Evolutionary conservation across 2,888 invertebrate species (phyloP).

Genomic region (Coelinius sp.): DNA sequence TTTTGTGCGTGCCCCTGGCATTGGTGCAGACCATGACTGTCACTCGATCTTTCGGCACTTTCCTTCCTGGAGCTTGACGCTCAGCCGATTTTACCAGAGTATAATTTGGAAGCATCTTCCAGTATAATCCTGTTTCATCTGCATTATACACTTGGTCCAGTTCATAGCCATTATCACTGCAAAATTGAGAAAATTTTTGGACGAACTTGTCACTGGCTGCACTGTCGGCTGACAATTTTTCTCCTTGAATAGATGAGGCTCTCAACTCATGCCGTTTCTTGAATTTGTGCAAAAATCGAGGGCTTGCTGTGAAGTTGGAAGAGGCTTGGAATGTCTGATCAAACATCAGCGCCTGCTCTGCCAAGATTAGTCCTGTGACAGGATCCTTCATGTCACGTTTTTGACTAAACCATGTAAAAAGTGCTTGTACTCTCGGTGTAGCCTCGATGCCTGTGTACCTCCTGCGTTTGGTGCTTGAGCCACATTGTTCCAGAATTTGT

Average conservation of each 20-base stretch:
- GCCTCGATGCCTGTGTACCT: too few species aligned
- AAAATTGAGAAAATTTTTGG: slow-evolving; percentile 26
- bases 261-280: slow-evolving; percentile 42
- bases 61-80: slow-evolving; percentile 47
- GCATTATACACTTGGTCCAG: slow-evolving; percentile 51
- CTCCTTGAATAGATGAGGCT: slow-evolving; percentile 41
- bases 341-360: too few species aligned
- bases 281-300: slow-evolving; percentile 46
- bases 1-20: slow-evolving; percentile 8
- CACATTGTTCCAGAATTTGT: too few species aligned
- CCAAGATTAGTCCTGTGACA: too few species aligned
- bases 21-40: slow-evolving; percentile 55
- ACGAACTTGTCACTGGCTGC: slow-evolving; percentile 34
- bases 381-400: too few species aligned
- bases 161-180: slow-evolving; percentile 21
- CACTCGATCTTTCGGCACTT: slow-evolving; percentile 51
- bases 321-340: too few species aligned
- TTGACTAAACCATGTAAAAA: too few species aligned
- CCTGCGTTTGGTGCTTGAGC: too few species aligned
- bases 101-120: slow-evolving; percentile 49
- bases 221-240: too few species aligned
- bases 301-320: slow-evolving; percentile 34
- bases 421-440: too few species aligned
- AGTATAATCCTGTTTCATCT: slow-evolving; percentile 51
- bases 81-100: slow-evolving; percentile 44